A percentile compares a stretch with the other conserved stretches of the same genome.
These are phyloP conservation scores for Natator depressus DNA, from an alignment of 2,113 vertebrate species.

Conservation along the genomic window DNA sequence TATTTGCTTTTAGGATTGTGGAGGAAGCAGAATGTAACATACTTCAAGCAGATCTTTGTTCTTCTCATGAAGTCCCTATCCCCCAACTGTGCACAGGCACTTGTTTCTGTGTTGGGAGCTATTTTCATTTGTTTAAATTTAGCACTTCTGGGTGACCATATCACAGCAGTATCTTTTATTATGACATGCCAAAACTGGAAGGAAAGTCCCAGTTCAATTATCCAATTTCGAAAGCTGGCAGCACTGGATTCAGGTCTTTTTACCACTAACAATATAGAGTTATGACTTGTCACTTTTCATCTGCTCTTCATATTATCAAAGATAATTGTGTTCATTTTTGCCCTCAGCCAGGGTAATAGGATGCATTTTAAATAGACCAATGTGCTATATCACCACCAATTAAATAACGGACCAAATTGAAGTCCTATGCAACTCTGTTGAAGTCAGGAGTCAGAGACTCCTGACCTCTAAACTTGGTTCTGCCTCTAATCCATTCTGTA, in stretches of 20 bases:
- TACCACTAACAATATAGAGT: background rate
- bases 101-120: background rate
- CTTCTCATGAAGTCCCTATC: background rate
- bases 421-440: background rate
- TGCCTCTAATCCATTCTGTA: accelerated
- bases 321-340: background rate
- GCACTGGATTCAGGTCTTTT: background rate
- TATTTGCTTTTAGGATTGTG: background rate
- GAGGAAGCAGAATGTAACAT: accelerated
- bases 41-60: background rate
- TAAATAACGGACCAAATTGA: background rate
- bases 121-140: background rate
- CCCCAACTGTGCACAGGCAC: background rate
- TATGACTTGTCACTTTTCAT: background rate
- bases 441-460: background rate
- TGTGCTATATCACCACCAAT: background rate
- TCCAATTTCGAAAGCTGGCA: background rate
- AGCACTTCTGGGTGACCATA: background rate
- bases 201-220: background rate
- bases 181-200: background rate
- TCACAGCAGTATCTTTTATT: background rate
- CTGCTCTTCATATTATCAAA: background rate
- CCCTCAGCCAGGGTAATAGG: background rate
- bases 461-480: background rate
- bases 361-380: background rate